A percentile compares a stretch with the other conserved stretches of the same genome.
These are phyloP conservation scores for Drosophila truncata DNA, from an alignment of 1,140 invertebrate genomes.

Conservation along the genomic window DNA sequence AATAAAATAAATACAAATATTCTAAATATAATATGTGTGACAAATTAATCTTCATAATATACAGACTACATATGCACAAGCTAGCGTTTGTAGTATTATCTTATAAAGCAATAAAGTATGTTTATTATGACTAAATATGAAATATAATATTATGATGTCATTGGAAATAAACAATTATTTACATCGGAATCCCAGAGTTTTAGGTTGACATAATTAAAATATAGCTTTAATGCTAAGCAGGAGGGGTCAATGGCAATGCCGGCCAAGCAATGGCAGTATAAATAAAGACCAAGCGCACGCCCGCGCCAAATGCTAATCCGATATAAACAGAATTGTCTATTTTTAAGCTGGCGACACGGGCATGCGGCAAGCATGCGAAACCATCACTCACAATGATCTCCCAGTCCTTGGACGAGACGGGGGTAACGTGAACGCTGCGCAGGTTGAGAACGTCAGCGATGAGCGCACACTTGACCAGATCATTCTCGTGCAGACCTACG, in stretches of 20 bases:
- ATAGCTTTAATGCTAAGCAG: slow-evolving; percentile 3
- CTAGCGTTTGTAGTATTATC: not conserved
- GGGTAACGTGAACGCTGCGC: slow-evolving; percentile 78
- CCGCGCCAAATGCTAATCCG: slow-evolving; percentile 76
- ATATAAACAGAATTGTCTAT: slow-evolving; percentile 68
- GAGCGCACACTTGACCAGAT: slow-evolving; percentile 81
- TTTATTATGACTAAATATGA: not conserved
- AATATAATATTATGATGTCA: slow-evolving; percentile 1
- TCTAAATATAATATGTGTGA: not conserved
- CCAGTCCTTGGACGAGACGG: slow-evolving; percentile 84
- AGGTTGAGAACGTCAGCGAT: slow-evolving; percentile 80
- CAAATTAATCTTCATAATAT: not conserved
- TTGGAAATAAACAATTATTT: not conserved
- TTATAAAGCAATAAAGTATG: not conserved
- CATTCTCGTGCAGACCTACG: slow-evolving; percentile 81
- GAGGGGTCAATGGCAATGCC: slow-evolving; percentile 80
- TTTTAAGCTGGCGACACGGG: slow-evolving; percentile 47
- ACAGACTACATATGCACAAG: not conserved
- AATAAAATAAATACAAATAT: not conserved
- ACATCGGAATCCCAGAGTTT: not conserved
- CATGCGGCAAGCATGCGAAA: slow-evolving; percentile 37
- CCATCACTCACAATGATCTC: slow-evolving; percentile 84
- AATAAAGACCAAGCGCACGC: slow-evolving; percentile 65
- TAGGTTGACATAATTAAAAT: not conserved
- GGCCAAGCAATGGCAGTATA: slow-evolving; percentile 58